Conservation (phyloP, 2,113 vertebrate genomes). For the Amblyopsis rosae region DNA sequence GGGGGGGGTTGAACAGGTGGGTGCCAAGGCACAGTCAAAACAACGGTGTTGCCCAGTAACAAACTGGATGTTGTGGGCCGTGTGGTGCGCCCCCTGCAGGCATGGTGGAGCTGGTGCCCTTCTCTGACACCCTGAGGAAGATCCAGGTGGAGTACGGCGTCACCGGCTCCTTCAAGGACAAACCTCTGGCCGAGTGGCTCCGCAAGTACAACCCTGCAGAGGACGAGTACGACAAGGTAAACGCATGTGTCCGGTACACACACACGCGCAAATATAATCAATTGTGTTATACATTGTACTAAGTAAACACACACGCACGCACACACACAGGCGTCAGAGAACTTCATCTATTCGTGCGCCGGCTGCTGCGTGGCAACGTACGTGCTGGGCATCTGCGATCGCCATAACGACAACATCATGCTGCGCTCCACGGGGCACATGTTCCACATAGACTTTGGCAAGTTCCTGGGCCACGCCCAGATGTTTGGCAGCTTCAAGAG, state of each 20-base stretch:
- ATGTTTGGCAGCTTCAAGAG: slow-evolving; percentile 99
- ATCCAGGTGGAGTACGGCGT: slow-evolving; percentile 98
- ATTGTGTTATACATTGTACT: too few relatives aligned
- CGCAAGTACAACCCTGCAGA: slow-evolving; percentile 97
- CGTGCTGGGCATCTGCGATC: slow-evolving; percentile 94
- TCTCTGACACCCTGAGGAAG: slow-evolving; percentile 96
- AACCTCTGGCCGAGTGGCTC: slow-evolving; percentile 96
- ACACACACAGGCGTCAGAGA: slow-evolving; percentile 88
- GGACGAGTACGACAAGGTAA: slow-evolving; percentile 97
- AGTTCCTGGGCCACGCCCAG: slow-evolving; percentile 96
- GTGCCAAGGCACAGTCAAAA: too few relatives aligned
- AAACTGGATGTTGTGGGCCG: too few relatives aligned
- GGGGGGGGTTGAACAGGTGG: too few relatives aligned
- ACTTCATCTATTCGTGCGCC: slow-evolving; percentile 98
- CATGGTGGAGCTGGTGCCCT: slow-evolving; percentile 96
- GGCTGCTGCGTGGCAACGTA: slow-evolving; percentile 98
- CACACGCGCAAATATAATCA: too few relatives aligned
- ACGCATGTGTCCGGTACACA: neutral
- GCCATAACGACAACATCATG: slow-evolving; percentile 99
- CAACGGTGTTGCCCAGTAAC: too few relatives aligned
- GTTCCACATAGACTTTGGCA: slow-evolving; percentile 99
- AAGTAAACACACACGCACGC: neutral
- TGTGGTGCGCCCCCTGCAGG: slow-evolving; percentile 67
- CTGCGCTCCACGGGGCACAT: slow-evolving; percentile 95
- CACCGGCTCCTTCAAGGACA: slow-evolving; percentile 98